Evolutionary conservation across 2,888 invertebrate species (phyloP).

Genomic region (Melieria omissa): DNA sequence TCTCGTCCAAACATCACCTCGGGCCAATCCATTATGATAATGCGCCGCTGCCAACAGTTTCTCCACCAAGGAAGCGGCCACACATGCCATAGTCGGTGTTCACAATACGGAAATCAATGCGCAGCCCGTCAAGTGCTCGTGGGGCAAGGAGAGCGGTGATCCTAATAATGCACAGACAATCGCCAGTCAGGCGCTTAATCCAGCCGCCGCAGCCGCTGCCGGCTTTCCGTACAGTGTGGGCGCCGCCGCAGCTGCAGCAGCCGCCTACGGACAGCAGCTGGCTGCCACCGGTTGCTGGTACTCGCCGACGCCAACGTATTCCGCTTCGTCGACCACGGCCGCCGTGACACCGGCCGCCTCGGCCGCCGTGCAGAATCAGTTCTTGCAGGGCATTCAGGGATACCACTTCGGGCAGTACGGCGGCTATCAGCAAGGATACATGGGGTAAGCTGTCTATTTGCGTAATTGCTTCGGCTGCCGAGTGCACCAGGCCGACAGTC

Average conservation of each 20-base stretch:
- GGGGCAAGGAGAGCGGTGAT: slow-evolving; percentile 98
- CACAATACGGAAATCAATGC: slow-evolving; percentile 98
- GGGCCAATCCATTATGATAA: slow-evolving; percentile 19
- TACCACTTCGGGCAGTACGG: slow-evolving; percentile 88
- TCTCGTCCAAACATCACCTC: not conserved
- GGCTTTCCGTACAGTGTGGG: slow-evolving; percentile 70
- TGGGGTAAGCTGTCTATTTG: slow-evolving; percentile 76
- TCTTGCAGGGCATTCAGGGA: slow-evolving; percentile 88
- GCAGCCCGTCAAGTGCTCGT: slow-evolving; percentile 97
- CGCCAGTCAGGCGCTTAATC: slow-evolving; percentile 71
- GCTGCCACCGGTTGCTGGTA: slow-evolving; percentile 88
- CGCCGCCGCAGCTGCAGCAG: slow-evolving; percentile 67
- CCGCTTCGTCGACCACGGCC: slow-evolving; percentile 69
- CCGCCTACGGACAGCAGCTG: slow-evolving; percentile 83
- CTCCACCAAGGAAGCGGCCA: slow-evolving; percentile 98
- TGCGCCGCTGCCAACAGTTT: slow-evolving; percentile 73
- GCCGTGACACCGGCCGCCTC: slow-evolving; percentile 74
- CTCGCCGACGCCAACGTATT: slow-evolving; percentile 79
- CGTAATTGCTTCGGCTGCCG: too few relatives aligned
- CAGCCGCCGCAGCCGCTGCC: slow-evolving; percentile 65
- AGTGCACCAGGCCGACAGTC: too few relatives aligned
- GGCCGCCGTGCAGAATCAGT: slow-evolving; percentile 84
- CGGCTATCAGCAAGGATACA: slow-evolving; percentile 91
- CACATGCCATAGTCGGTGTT: slow-evolving; percentile 96
- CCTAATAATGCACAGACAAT: slow-evolving; percentile 84